Evolutionary conservation across 2,888 invertebrate species (phyloP).

Genomic region (Eristalinus aeneus): DNA sequence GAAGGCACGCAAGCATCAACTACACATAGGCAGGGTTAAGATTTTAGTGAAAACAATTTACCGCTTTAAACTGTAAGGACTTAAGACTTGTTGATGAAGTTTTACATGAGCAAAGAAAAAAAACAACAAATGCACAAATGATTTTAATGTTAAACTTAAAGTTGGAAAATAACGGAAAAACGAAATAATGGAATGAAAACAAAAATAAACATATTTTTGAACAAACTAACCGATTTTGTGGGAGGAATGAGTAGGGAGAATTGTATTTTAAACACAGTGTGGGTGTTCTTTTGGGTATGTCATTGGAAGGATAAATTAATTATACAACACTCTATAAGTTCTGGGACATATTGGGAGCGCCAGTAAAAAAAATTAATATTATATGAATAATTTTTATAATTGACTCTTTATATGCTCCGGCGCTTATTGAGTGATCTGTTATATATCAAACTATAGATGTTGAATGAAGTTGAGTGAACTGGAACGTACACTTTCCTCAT

Average conservation of each 20-base stretch:
- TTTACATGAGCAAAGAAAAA: slow-evolving; percentile 1
- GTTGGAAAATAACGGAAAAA: neutral
- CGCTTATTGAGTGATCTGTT: too few relatives aligned
- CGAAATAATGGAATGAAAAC: neutral
- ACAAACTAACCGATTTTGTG: slow-evolving; percentile 42
- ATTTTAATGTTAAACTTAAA: slow-evolving; percentile 68
- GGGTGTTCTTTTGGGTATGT: neutral
- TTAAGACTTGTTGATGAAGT: slow-evolving; percentile 45
- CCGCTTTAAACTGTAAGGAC: slow-evolving; percentile 28
- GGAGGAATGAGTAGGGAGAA: slow-evolving; percentile 48
- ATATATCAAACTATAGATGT: too few relatives aligned
- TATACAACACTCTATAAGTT: too few relatives aligned
- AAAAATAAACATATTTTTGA: slow-evolving; percentile 38
- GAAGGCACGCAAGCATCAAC: slow-evolving; percentile 13
- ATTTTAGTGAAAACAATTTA: neutral
- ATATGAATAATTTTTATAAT: too few relatives aligned
- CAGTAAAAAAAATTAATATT: too few relatives aligned
- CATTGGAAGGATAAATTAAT: too few relatives aligned
- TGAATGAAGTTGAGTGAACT: too few relatives aligned
- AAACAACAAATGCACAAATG: slow-evolving; percentile 29
- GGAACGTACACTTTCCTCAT: too few relatives aligned
- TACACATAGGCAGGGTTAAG: neutral
- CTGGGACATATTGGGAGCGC: too few relatives aligned
- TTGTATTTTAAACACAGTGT: neutral
- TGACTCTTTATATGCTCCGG: too few relatives aligned